Base-by-base conservation (phyloP, 2,797 vertebrate species). In the Halcyon smyrnensis region DNA sequence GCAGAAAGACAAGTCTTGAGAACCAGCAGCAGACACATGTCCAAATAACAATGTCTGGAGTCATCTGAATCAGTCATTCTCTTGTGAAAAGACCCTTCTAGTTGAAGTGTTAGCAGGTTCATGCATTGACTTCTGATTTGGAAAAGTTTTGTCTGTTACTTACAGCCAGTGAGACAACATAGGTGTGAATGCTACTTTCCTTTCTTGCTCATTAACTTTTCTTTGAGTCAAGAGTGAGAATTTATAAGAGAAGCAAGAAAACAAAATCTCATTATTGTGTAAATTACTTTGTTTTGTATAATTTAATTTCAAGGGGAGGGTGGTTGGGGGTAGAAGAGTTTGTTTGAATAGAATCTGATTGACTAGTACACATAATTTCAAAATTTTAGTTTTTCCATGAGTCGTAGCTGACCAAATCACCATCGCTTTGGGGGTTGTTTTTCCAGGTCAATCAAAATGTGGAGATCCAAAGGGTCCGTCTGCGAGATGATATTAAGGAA, bases 401-500 rank as follows among this genome's bases (percentile, higher is more conserved):
- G 36, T 57, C 12, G 28, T 56, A 59, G 28, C 39, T 87, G 56
- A 48, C 19, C 45, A 54, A 36, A 41, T 50, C 25, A 7, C 30
- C 48, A 12, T 59, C 3, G 19, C 45, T 67, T 82, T 6, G 46
- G 34, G 48, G 4, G 50, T 67, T 94, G 34, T 19, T 81, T 83
- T 93, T 87, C 48, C 97, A 99, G 99, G 99, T 98, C 95, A 98
- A 98, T 97, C 98, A 99, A 98, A 98, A 99, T 28, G 98, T 99
- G 95, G 99, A 99, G 97, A 98, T 99, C 65, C 99, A 99, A 97
- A 98, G 99, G 91, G 98, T 98, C 59, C 99, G 99, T 60, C 98
- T 99, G 94, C 98, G 99, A 12, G 99, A 99, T 78, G 99, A 99
- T 97, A 98, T 99, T 97, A 99, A 99, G 97, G 99, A 99, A 95